These are phyloP conservation scores for Patella caerulea DNA, from an alignment of 2,888 invertebrate genomes.

Conservation along the genomic window DNA sequence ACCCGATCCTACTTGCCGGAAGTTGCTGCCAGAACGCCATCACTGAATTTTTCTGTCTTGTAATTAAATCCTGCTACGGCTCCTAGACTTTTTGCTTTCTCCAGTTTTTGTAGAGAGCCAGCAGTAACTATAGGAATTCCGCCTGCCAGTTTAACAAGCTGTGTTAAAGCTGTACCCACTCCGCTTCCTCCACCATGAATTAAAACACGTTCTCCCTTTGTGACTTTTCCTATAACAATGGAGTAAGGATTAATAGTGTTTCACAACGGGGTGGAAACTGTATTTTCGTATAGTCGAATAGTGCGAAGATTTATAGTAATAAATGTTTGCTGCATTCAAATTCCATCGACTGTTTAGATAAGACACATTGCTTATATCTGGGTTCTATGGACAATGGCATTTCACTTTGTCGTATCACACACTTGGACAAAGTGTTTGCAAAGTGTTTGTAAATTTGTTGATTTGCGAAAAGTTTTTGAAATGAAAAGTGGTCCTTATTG, in stretches of 20 bases:
- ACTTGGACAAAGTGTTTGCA: too few species aligned
- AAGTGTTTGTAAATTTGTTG: too few species aligned
- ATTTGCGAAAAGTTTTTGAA: too few species aligned
- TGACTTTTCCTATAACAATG: slow-evolving; percentile 55
- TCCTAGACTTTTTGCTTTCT: slow-evolving; percentile 61
- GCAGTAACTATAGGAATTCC: slow-evolving; percentile 67
- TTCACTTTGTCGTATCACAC: too few species aligned
- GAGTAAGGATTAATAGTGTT: not conserved
- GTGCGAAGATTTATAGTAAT: too few species aligned
- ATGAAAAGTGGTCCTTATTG: too few species aligned
- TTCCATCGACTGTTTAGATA: too few species aligned
- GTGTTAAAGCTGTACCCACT: slow-evolving; percentile 71
- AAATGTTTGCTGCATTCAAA: too few species aligned
- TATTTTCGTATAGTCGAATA: too few species aligned
- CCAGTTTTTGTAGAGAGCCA: slow-evolving; percentile 66
- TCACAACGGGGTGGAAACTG: too few species aligned
- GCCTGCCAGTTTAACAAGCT: slow-evolving; percentile 62
- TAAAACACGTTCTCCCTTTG: slow-evolving; percentile 65
- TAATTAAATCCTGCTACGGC: slow-evolving; percentile 69
- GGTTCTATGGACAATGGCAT: too few species aligned
- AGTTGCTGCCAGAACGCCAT: slow-evolving; percentile 61
- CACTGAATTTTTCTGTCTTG: slow-evolving; percentile 63
- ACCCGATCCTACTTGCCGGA: slow-evolving; percentile 51
- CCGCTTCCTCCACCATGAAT: slow-evolving; percentile 72
- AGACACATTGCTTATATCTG: not conserved